Base-by-base conservation (phyloP, 1,140 invertebrate species). In the Phocides pigmalion region DNA sequence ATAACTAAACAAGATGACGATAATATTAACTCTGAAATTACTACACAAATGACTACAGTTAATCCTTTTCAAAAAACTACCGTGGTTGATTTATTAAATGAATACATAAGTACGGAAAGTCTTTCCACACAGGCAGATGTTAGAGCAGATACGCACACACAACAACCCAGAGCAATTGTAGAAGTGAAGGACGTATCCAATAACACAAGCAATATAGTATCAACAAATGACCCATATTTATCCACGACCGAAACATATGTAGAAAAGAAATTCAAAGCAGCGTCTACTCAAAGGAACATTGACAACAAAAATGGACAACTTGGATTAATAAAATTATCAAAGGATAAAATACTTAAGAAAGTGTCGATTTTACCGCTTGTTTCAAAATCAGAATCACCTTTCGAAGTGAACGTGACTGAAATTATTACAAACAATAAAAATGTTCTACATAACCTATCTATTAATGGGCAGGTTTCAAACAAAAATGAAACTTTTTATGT, bases 1-100 rank as follows among this genome's bases (percentile, higher is more conserved):
- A 47, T 22, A 39, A 39, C 15, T 20, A 11, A 25, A 49, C 42
- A 42, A 25, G 72, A 47, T 70, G 69, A 71, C 49, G 53, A 61
- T 46, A 37, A 28, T 5, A 61, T 20, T 6, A 39, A 64, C 3
- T n/a, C n/a, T n/a, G 5, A 28, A 17, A 58, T 8, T 14, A 25
- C 51, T 42, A 32, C 20, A 41, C 32, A 15, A 42, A 32, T 12
- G 20, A 35, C 16, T 47, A 54, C 39, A 9, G 19, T 16, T 9
- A 28, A 35, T 62, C 20, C 44, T 22, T 47, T 32, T 56, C 19
- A n/a, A 41, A 41, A 62, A 19, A 17, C 19, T 0, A 42, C 2
- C 25, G 25, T 8, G 25, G 9, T 8, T 1, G 9, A 8, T n/a
- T n/a, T n/a, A 28, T 28, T 28, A 28, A 28, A 8, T 6, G 25